Base-by-base conservation (phyloP, 2,888 invertebrate species). In the Heteromurus nitidus region DNA sequence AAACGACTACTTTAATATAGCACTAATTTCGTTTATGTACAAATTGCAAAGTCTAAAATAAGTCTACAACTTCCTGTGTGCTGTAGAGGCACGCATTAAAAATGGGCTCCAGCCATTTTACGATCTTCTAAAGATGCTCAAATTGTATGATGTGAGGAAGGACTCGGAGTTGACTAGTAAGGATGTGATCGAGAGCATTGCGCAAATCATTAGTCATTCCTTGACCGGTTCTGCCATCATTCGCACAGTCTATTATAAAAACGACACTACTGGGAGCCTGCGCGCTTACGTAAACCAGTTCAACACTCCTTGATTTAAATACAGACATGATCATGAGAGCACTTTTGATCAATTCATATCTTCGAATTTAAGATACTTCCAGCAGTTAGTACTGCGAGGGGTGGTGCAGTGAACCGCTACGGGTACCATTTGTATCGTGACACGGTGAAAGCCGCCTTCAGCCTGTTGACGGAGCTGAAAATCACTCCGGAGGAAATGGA, bases 171-270 rank as follows among this genome's bases (percentile, higher is more conserved):
- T 65, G 1, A 76, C 67, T 0, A 30, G 16, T 3, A 42, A 2
- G 5, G 16, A 76, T 9, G 58, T 76, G 1, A 68, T 58, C 2
- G 44, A 58, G 0, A 76, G 67, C 58, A 76, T 76, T 7, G 68
- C 58, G 0, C n/a, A 7, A 44, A 67, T 76, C 31, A 18, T 67
- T 0, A 20, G 58, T 5, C 44, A 76, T 16, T 55, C 28, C 9
- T 22, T 76, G 0, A 13, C 11, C 0, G 13, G n/a, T 9, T 22
- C 75, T 0, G 55, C 44, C 5, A 76, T 68, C 3, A 1, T 76
- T 7, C 3, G 3, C n/a, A n/a, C n/a, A n/a, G n/a, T n/a, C n/a
- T n/a, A n/a, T n/a, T n/a, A n/a, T n/a, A n/a, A n/a, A n/a, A n/a
- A n/a, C n/a, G n/a, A n/a, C n/a, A n/a, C n/a, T n/a, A n/a, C n/a